Conservation (phyloP, 2,113 vertebrate genomes). For the Syngnathus typhle region DNA sequence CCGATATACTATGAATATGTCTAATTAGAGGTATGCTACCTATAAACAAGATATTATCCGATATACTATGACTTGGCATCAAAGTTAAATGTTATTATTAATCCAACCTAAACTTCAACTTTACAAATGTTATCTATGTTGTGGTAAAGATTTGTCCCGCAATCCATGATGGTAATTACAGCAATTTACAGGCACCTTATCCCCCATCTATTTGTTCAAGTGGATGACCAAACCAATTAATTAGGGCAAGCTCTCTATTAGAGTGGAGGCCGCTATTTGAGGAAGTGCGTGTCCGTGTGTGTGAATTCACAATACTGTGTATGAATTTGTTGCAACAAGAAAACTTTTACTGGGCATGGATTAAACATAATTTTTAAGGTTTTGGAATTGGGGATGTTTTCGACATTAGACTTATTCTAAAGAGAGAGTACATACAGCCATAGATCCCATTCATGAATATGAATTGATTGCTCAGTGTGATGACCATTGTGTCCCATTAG, state of each 20-base stretch:
- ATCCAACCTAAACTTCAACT: not conserved
- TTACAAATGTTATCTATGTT: not conserved
- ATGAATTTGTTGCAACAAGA: conserved; percentile 49
- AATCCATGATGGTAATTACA: not conserved
- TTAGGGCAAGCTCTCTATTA: not conserved
- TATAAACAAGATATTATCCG: not conserved
- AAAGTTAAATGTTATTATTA: not conserved
- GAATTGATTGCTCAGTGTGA: conserved; percentile 40
- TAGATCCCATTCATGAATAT: conserved; percentile 64
- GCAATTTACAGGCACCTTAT: not conserved
- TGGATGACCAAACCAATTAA: not conserved
- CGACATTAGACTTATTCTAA: conserved; percentile 16
- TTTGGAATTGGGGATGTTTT: conserved; percentile 61
- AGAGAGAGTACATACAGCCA: conserved; percentile 27
- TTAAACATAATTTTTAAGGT: conserved; percentile 39
- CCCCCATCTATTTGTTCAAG: not conserved
- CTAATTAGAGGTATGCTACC: too few species aligned
- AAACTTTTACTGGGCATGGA: conserved; percentile 48
- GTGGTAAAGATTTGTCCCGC: not conserved
- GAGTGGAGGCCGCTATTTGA: not conserved
- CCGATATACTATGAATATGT: not conserved
- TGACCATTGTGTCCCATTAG: conserved; percentile 52
- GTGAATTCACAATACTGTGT: conserved; percentile 17
- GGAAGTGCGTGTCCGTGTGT: not conserved
- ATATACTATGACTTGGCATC: not conserved